Conservation (phyloP, 2,113 vertebrate genomes). For the Rhinogobius similis region DNA sequence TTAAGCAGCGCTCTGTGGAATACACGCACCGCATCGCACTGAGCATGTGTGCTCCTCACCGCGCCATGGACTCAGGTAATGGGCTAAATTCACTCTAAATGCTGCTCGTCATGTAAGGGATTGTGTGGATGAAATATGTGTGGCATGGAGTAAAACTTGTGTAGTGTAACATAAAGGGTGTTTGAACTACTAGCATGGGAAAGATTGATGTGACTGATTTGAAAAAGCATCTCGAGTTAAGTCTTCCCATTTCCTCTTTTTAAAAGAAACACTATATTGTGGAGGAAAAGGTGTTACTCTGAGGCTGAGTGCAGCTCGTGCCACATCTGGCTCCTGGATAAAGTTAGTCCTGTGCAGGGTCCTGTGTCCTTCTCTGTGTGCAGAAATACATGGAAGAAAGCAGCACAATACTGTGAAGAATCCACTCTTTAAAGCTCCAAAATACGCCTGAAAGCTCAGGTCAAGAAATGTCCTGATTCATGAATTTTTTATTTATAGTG, state of each 20-base stretch:
- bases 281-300: neutral
- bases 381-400: neutral
- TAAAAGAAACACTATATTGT: neutral
- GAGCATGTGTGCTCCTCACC: constrained; percentile 28
- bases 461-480: neutral
- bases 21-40: constrained; percentile 46
- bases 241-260: constrained; percentile 2
- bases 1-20: constrained; percentile 65
- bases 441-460: neutral
- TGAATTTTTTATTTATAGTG: neutral
- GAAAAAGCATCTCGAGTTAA: neutral
- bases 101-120: constrained; percentile 13
- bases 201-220: neutral
- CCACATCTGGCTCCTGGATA: constrained; percentile 64
- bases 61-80: constrained; percentile 73
- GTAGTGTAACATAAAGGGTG: constrained; percentile 6
- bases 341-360: constrained; percentile 55
- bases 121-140: constrained; percentile 33
- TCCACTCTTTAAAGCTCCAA: neutral
- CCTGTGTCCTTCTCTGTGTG: constrained; percentile 19
- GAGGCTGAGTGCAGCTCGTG: neutral
- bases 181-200: neutral
- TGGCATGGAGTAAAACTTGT: constrained; percentile 26
- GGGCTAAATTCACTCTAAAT: constrained; percentile 45
- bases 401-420: neutral